Percentiles rank a stretch among this genome's conserved stretches.
These are phyloP conservation scores for Xiphophorus birchmanni DNA, from an alignment of 2,797 vertebrate genomes.

Conservation along the genomic window DNA sequence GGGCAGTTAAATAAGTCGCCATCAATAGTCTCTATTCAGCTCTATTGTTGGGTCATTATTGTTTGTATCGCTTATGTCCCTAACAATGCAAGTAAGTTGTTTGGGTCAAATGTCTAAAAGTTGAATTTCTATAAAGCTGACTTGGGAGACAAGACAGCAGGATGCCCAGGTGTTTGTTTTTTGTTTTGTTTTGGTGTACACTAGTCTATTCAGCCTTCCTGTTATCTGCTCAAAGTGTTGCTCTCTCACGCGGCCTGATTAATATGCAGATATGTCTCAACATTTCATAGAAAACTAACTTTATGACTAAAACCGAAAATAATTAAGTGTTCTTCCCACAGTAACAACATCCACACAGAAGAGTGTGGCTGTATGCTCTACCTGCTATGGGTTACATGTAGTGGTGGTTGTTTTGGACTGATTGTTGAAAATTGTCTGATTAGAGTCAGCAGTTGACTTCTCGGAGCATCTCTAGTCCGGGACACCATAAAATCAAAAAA, in stretches of 20 bases:
- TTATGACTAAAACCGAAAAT: background rate
- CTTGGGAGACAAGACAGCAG: background rate
- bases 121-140: background rate
- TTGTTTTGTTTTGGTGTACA: background rate
- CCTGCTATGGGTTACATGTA: background rate
- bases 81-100: background rate
- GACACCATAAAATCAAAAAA: constrained; percentile 66
- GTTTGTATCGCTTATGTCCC: too few species aligned
- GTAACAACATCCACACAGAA: background rate
- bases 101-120: background rate
- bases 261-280: background rate
- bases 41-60: too few species aligned
- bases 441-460: constrained; percentile 23
- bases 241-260: background rate
- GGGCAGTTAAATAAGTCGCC: too few species aligned
- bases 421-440: background rate
- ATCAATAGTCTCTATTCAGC: too few species aligned
- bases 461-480: constrained; percentile 53
- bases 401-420: too few species aligned
- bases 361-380: background rate
- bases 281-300: background rate
- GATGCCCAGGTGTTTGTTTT: background rate
- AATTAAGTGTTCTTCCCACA: background rate
- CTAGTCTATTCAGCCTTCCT: background rate
- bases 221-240: background rate